Conservation (phyloP, 2,888 invertebrate species). For the Leucophenga montana region DNA sequence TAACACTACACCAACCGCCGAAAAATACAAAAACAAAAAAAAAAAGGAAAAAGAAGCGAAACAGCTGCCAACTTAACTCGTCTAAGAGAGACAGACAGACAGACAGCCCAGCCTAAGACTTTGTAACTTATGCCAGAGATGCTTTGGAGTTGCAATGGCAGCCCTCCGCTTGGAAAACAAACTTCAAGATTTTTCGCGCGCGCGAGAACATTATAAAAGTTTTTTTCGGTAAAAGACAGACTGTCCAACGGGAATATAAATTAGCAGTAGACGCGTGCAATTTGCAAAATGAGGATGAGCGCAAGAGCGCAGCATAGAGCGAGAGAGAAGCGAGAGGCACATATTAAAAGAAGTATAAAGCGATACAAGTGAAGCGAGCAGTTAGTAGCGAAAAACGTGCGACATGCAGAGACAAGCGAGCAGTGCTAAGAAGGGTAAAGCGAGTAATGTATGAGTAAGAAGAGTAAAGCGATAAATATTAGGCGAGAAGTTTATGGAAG, state of each 20-base stretch:
- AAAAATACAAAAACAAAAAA: background rate
- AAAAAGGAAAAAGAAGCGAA: background rate
- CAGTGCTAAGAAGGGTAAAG: too few species aligned
- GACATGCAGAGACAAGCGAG: too few species aligned
- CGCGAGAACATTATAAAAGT: conserved; percentile 14
- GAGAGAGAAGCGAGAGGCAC: too few species aligned
- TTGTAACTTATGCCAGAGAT: conserved; percentile 11
- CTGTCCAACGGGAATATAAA: conserved; percentile 66
- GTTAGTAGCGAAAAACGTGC: background rate
- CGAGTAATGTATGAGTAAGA: too few species aligned
- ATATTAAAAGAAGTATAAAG: conserved; percentile 9
- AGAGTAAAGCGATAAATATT: too few species aligned
- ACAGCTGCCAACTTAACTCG: conserved; percentile 1
- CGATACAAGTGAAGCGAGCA: conserved; percentile 6
- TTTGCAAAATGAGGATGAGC: too few species aligned
- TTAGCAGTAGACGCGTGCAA: conserved; percentile 45
- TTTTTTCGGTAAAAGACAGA: conserved; percentile 30
- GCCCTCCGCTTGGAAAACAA: conserved; percentile 1
- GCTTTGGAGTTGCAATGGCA: too few species aligned
- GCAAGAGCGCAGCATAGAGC: too few species aligned
- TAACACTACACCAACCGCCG: conserved; percentile 2
- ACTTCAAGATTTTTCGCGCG: conserved; percentile 21
- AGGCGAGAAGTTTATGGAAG: too few species aligned
- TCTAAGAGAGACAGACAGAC: background rate
- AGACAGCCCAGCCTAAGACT: conserved; percentile 4